Conservation (phyloP, 1,140 invertebrate species). For the Zaprionus africanus region DNA sequence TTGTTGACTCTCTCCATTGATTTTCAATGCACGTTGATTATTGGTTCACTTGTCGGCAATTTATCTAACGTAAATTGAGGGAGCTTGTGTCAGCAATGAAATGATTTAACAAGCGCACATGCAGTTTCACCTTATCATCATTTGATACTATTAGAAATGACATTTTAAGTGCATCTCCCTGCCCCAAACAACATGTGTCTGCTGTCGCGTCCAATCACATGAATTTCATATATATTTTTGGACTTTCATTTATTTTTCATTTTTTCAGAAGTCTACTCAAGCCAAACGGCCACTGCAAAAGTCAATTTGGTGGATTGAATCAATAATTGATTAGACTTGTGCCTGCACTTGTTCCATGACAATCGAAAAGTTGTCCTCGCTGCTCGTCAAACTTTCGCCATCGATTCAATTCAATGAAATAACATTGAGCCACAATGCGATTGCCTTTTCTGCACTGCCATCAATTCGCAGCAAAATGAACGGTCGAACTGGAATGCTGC, state of each 20-base stretch:
- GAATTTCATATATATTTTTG: neutral
- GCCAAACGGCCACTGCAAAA: constrained; percentile 9
- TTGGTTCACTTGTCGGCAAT: neutral
- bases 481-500: neutral
- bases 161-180: neutral
- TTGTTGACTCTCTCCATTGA: neutral
- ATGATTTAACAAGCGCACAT: neutral
- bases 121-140: neutral
- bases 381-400: constrained; percentile 20
- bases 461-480: neutral
- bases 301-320: constrained; percentile 45
- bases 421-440: constrained; percentile 14
- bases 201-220: neutral
- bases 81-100: neutral
- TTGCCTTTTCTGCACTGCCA: constrained; percentile 7
- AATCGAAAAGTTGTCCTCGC: constrained; percentile 12
- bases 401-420: constrained; percentile 23
- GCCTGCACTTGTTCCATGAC: neutral
- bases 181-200: neutral
- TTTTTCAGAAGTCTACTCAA: neutral
- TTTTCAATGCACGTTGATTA: neutral
- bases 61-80: neutral
- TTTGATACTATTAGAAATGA: constrained; percentile 1
- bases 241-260: neutral
- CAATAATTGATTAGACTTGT: constrained; percentile 36